Evolutionary conservation across 2,888 invertebrate species (phyloP), one percentile per base, ranked within the genome.

Genomic region (Conus canariensis): DNA sequence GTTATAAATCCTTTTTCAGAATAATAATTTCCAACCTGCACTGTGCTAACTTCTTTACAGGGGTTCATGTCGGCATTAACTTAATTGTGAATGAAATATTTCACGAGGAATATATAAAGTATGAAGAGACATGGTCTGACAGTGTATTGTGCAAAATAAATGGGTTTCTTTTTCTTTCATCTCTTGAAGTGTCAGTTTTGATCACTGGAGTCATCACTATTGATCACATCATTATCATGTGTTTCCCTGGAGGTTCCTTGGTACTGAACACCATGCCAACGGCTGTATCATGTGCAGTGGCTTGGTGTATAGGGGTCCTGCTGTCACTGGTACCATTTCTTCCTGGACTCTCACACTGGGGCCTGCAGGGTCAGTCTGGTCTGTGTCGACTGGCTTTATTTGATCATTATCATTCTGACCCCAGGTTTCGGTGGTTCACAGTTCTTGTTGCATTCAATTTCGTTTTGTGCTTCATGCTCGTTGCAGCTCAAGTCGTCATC

Each of bases 401-500:
- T 91, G 64, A 90, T 85, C 4, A 67, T 85, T 1, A 19, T 30
- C 4, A 59, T n/a, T 22, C 86, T 87, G 19, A 67, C 67, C 0
- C 88, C 87, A 0, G 88, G 80, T 25, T 82, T 82, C 22, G 90
- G 90, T 58, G 88, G 56, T 90, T 91, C 80, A 86, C 88, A 8
- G 90, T 91, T 14, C 88, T 90, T 1, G 90, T 91, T 14, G 85
- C 88, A 12, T 80, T 91, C 74, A 91, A 91, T 64, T 90, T 90
- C 86, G 74, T 80, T 10, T 86, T 91, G 58, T 91, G 90, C 82
- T n/a, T 90, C 10, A 58, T 90, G n/a, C 70, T 91, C 0, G 90
- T 87, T 8, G 56, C 88, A 30, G 90, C 90, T 5, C 91, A 91
- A 74, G 45, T 86, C 10, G 7, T 90, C 58, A 90, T 91, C 70